phyloP scores from a whole-genome alignment of 1,140 invertebrate species.

The Periplaneta americana region DNA sequence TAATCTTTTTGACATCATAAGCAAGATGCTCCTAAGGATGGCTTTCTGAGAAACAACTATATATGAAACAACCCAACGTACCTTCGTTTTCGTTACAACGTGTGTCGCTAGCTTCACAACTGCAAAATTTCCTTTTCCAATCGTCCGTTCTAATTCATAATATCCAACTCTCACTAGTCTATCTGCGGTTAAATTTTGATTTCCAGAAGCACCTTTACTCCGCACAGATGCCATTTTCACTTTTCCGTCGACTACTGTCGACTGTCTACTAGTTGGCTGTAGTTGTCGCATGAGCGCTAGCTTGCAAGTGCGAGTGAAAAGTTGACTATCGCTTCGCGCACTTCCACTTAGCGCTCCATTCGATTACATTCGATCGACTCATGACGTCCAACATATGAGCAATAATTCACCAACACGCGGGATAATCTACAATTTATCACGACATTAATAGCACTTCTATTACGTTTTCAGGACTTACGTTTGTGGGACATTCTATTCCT shows the following conservation, averaged over 20 bases:
- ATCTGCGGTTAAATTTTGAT: conserved; percentile 49
- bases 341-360: neutral
- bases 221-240: conserved; percentile 43
- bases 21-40: neutral
- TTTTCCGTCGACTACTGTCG: conserved; percentile 13
- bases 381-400: neutral
- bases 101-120: conserved; percentile 97
- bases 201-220: conserved; percentile 38
- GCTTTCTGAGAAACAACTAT: neutral
- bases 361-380: neutral
- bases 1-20: neutral
- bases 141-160: conserved; percentile 94
- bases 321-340: neutral
- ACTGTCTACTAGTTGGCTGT: conserved; percentile 1
- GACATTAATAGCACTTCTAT: too few species aligned
- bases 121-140: conserved; percentile 98
- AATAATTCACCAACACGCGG: too few species aligned
- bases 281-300: neutral
- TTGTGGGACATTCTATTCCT: too few species aligned
- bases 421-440: too few species aligned
- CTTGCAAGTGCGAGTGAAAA: neutral
- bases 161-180: conserved; percentile 89
- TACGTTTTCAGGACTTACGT: too few species aligned
- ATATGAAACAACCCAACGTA: conserved; percentile 39
- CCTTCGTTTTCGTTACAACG: conserved; percentile 97